Conservation (phyloP, 2,113 vertebrate species). For the Orycteropus afer region DNA sequence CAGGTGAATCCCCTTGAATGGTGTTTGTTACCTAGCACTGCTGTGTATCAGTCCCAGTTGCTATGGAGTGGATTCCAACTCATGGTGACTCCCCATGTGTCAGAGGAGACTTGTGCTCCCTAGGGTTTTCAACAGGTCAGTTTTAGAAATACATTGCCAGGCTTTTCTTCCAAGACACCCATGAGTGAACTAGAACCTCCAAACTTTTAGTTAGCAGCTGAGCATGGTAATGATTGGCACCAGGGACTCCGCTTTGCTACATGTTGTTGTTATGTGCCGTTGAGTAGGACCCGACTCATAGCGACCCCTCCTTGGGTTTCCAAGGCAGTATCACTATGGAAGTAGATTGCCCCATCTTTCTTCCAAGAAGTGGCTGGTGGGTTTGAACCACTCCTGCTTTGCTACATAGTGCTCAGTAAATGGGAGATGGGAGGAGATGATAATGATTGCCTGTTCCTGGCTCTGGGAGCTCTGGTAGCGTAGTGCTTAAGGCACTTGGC, state of each 20-base stretch:
- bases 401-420: fast-evolving
- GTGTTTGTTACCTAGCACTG: fast-evolving
- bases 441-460: not conserved
- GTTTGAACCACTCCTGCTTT: too few species aligned
- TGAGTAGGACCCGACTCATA: too few species aligned
- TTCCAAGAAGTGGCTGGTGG: too few species aligned
- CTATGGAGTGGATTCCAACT: not conserved
- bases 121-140: not conserved
- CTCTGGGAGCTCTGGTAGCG: too few species aligned
- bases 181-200: not conserved
- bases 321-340: too few species aligned
- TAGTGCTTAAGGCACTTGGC: too few species aligned
- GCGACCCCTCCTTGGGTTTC: too few species aligned
- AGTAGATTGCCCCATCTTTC: too few species aligned
- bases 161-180: not conserved
- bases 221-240: not conserved
- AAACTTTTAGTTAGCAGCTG: not conserved
- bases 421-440: not conserved
- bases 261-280: too few species aligned
- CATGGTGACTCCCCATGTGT: not conserved
- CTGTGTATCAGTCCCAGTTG: not conserved
- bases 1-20: not conserved
- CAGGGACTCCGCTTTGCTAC: not conserved
- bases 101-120: not conserved
- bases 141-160: not conserved